A percentile compares a stretch with the other conserved stretches of the same genome.
Conservation (phyloP, 2,888 invertebrate genomes). For the Hirudinaria manillensis region DNA sequence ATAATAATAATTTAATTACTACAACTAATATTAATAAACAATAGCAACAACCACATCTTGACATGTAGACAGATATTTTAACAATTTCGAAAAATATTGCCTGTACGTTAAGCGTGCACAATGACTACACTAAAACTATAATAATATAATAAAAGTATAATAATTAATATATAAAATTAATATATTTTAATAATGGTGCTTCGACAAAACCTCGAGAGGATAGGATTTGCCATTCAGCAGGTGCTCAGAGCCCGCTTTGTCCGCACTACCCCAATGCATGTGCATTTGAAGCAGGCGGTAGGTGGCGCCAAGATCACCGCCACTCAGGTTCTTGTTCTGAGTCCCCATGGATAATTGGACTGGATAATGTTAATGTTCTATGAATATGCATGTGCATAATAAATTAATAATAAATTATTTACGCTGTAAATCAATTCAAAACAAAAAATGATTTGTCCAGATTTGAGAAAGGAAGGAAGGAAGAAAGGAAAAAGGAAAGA, state of each 20-base stretch:
- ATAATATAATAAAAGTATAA: not conserved
- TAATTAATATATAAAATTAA: not conserved
- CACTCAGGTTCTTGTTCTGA: not conserved
- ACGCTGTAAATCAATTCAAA: not conserved
- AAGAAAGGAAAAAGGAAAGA: too few relatives aligned
- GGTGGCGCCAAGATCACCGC: not conserved
- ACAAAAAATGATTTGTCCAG: not conserved
- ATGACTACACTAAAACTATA: too few relatives aligned
- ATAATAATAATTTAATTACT: not conserved
- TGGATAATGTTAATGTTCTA: not conserved
- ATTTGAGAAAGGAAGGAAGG: not conserved
- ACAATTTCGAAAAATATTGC: too few relatives aligned
- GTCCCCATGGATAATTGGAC: not conserved
- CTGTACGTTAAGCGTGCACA: too few relatives aligned
- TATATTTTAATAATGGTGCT: not conserved
- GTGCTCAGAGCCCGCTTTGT: conserved; percentile 13
- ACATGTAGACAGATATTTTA: too few relatives aligned
- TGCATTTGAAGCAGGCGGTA: conserved; percentile 5
- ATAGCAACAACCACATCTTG: too few relatives aligned
- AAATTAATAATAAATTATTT: not conserved
- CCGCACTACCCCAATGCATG: conserved; percentile 16
- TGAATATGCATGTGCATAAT: not conserved
- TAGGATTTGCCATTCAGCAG: not conserved
- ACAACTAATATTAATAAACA: too few relatives aligned
- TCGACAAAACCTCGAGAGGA: not conserved